Conservation (phyloP, 2,888 invertebrate genomes). For the Portevinia maculata region DNA sequence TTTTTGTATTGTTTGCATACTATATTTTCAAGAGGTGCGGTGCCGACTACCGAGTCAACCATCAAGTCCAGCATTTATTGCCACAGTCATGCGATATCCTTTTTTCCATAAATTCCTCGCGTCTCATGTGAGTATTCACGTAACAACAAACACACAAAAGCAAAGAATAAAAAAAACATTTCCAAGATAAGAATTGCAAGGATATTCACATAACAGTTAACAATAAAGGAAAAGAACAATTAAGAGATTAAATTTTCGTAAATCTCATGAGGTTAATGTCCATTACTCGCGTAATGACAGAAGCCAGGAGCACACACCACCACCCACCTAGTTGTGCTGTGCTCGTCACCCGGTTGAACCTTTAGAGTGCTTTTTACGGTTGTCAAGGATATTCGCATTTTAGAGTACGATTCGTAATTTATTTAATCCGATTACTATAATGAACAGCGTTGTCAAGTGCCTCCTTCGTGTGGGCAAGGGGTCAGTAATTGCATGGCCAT, state of each 20-base stretch:
- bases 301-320: background rate
- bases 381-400: constrained; percentile 62
- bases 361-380: constrained; percentile 14
- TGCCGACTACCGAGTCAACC: constrained; percentile 40
- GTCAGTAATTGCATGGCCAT: constrained; percentile 62
- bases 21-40: constrained; percentile 56
- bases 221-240: constrained; percentile 73
- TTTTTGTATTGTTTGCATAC: constrained; percentile 64
- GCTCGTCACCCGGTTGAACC: background rate
- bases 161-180: constrained; percentile 38
- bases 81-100: constrained; percentile 72
- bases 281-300: constrained; percentile 68
- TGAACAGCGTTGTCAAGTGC: constrained; percentile 67
- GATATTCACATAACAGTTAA: constrained; percentile 68
- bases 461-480: constrained; percentile 36
- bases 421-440: constrained; percentile 73
- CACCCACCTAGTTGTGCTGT: background rate
- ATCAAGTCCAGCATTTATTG: constrained; percentile 62
- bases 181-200: constrained; percentile 69
- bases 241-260: constrained; percentile 73
- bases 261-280: constrained; percentile 71
- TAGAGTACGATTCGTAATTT: constrained; percentile 70
- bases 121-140: constrained; percentile 61
- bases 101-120: constrained; percentile 68
- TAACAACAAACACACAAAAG: constrained; percentile 1